Evolutionary conservation across 2,113 vertebrate genomes (phyloP).

Genomic region (Chionis minor): DNA sequence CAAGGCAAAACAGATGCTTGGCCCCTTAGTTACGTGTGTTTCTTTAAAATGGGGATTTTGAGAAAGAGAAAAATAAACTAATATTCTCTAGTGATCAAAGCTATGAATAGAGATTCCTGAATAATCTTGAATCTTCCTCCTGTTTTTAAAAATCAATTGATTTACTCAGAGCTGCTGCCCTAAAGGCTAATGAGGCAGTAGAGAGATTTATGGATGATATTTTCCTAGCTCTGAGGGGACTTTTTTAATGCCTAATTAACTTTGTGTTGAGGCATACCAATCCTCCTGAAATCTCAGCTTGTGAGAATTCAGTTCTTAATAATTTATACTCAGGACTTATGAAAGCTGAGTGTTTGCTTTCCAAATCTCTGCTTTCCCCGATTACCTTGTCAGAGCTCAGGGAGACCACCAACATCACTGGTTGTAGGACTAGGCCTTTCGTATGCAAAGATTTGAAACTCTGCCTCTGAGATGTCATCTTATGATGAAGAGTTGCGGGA

Average conservation of each 20-base stretch:
- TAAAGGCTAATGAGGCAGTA: constrained; percentile 6
- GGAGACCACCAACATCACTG: background rate
- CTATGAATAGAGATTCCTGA: background rate
- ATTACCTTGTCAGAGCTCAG: background rate
- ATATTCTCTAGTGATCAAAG: background rate
- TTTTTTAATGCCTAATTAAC: constrained; percentile 5
- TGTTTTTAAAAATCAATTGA: background rate
- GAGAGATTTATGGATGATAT: constrained; percentile 13
- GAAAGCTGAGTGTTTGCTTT: background rate
- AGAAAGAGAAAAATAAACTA: background rate
- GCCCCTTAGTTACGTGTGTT: fast-evolving
- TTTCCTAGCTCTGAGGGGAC: background rate
- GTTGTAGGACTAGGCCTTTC: background rate
- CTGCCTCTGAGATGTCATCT: fast-evolving
- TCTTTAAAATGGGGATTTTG: background rate
- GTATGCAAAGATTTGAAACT: background rate
- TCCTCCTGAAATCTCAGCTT: background rate
- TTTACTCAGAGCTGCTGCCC: background rate
- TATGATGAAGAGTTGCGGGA: background rate
- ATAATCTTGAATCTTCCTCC: background rate
- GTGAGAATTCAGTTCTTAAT: background rate
- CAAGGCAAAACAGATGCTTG: fast-evolving
- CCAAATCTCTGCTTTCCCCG: background rate
- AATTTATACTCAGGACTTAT: background rate
- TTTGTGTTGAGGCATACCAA: background rate